Percentiles rank a stretch among this genome's conserved stretches.
phyloP scores from a whole-genome alignment of 2,113 vertebrate genomes.

The Sinocyclocheilus grahami region DNA sequence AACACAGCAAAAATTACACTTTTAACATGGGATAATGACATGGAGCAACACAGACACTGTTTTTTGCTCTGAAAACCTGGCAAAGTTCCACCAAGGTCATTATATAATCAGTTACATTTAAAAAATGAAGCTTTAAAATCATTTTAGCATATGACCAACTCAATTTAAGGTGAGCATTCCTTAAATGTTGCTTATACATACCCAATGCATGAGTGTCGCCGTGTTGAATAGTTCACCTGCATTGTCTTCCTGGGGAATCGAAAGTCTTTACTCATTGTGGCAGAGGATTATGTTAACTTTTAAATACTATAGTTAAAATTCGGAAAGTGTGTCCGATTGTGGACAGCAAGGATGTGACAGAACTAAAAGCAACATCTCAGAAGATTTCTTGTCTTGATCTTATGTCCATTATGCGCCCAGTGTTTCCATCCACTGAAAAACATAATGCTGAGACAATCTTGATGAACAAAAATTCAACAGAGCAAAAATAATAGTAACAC shows the following conservation, averaged over 20 bases:
- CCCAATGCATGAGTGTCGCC: conserved; percentile 82
- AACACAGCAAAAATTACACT: background rate
- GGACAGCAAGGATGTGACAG: background rate
- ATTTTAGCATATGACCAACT: background rate
- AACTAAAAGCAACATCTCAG: conserved; percentile 38
- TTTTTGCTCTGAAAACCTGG: background rate
- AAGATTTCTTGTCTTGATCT: conserved; percentile 12
- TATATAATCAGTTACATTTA: background rate
- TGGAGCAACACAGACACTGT: background rate
- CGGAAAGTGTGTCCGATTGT: background rate
- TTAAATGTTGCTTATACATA: conserved; percentile 61
- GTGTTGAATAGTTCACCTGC: conserved; percentile 73
- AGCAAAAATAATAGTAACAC: background rate
- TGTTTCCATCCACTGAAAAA: conserved; percentile 18
- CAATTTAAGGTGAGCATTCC: background rate
- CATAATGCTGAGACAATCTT: background rate
- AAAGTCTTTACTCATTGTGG: conserved; percentile 77
- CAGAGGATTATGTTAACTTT: background rate
- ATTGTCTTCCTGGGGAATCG: conserved; percentile 71
- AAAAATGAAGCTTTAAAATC: background rate
- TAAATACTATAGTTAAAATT: background rate
- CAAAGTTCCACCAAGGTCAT: background rate
- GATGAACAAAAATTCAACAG: background rate
- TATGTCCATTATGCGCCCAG: background rate
- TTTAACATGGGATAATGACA: background rate